phyloP scores from a whole-genome alignment of 1,140 invertebrate species.

The Aethina tumida region DNA sequence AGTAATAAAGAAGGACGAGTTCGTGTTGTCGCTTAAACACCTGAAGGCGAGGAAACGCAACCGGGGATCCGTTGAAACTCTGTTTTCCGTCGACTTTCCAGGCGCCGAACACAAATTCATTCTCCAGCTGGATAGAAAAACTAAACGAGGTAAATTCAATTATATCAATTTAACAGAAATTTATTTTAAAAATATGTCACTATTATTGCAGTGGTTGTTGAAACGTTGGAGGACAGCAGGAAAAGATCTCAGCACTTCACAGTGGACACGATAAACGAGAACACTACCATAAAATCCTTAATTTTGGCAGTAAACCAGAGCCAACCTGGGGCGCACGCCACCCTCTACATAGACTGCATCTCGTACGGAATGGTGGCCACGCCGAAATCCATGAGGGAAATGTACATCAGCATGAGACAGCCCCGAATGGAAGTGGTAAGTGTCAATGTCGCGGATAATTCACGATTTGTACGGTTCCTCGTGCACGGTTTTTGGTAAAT shows the following conservation, averaged over 20 bases:
- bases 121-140: constrained; percentile 51
- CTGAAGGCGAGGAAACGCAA: constrained; percentile 46
- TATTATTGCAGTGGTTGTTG: constrained; percentile 45
- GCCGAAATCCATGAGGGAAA: constrained; percentile 40
- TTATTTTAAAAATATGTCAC: background rate
- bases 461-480: no score
- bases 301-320: constrained; percentile 44
- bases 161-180: background rate
- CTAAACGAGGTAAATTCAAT: constrained; percentile 46
- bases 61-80: constrained; percentile 44
- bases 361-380: constrained; percentile 43
- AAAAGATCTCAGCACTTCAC: constrained; percentile 40
- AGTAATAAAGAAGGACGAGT: constrained; percentile 46
- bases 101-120: constrained; percentile 51
- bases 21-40: constrained; percentile 51
- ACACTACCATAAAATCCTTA: constrained; percentile 40
- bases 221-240: constrained; percentile 42
- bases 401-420: constrained; percentile 32
- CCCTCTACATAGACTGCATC: constrained; percentile 48
- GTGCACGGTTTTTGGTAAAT: no score
- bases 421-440: constrained; percentile 37
- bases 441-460: constrained; percentile 9
- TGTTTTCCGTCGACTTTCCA: constrained; percentile 55
- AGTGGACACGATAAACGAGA: constrained; percentile 41
- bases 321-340: constrained; percentile 40